Evolutionary conservation across 2,888 invertebrate species (phyloP).

Genomic region (Scotopteryx bipunctaria): DNA sequence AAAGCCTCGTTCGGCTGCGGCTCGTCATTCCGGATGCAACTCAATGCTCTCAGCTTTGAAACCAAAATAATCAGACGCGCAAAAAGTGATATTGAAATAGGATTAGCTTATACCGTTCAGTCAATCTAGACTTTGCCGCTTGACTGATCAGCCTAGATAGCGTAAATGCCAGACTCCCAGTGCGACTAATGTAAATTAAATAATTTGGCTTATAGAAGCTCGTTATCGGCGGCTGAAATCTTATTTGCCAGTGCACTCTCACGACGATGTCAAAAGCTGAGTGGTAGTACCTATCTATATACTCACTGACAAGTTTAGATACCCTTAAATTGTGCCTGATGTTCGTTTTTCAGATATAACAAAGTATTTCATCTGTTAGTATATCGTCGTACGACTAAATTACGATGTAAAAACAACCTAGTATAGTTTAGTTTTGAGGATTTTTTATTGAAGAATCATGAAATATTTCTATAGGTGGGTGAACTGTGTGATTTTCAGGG

Average conservation of each 20-base stretch:
- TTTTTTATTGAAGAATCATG: neutral
- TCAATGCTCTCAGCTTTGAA: constrained; percentile 31
- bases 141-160: constrained; percentile 77
- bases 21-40: constrained; percentile 60
- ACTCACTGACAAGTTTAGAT: neutral
- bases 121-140: constrained; percentile 77
- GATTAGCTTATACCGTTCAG: constrained; percentile 78
- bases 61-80: constrained; percentile 52
- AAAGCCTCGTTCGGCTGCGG: constrained; percentile 65
- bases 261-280: constrained; percentile 19
- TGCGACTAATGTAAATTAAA: constrained; percentile 52
- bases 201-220: constrained; percentile 33
- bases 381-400: no score
- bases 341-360: neutral
- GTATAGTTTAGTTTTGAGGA: neutral
- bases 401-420: neutral
- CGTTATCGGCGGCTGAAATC: constrained; percentile 29
- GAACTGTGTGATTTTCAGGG: constrained; percentile 2
- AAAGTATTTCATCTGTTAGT: neutral
- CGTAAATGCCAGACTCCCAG: constrained; percentile 83
- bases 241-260: constrained; percentile 20
- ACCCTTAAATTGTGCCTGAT: no score
- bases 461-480: neutral
- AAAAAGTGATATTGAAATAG: constrained; percentile 76
- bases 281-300: constrained; percentile 2